These are phyloP conservation scores for Terebella lapidaria DNA, from an alignment of 2,888 invertebrate genomes.

Conservation along the genomic window DNA sequence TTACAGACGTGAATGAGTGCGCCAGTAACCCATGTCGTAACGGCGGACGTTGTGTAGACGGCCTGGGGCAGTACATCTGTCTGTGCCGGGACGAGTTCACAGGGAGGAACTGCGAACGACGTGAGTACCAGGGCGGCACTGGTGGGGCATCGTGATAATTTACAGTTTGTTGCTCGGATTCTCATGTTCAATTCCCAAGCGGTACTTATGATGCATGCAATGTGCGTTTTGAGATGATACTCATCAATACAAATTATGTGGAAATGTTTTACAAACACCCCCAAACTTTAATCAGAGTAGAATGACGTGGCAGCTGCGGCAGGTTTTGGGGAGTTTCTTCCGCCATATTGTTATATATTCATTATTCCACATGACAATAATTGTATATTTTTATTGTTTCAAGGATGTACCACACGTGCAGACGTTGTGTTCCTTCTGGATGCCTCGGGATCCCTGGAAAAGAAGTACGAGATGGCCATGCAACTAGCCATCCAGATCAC, in stretches of 20 bases:
- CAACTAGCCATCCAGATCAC: slow-evolving; percentile 16
- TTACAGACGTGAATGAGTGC: slow-evolving; percentile 58
- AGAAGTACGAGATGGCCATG: slow-evolving; percentile 16
- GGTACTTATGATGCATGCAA: background rate
- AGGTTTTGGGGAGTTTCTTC: too few relatives aligned
- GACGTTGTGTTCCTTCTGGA: slow-evolving; percentile 25
- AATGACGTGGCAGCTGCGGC: too few relatives aligned
- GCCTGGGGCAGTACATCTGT: slow-evolving; percentile 36
- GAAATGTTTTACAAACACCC: too few relatives aligned
- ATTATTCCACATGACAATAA: too few relatives aligned
- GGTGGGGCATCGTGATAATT: background rate
- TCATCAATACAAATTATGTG: too few relatives aligned
- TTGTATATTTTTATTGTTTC: background rate
- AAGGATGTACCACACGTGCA: slow-evolving; percentile 15
- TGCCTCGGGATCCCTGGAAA: slow-evolving; percentile 24
- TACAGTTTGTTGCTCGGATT: too few relatives aligned
- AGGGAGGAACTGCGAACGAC: slow-evolving; percentile 35
- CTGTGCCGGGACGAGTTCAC: slow-evolving; percentile 36
- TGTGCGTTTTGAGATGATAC: too few relatives aligned
- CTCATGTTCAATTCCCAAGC: background rate
- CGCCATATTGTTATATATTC: too few relatives aligned
- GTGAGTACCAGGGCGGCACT: slow-evolving; percentile 6
- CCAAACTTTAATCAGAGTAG: too few relatives aligned
- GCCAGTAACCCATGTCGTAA: slow-evolving; percentile 81
- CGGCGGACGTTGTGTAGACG: slow-evolving; percentile 68